Percentiles rank a stretch among this genome's conserved stretches.
phyloP scores from a whole-genome alignment of 2,888 invertebrate species.

The Liopterus haemorrhoidalis region DNA sequence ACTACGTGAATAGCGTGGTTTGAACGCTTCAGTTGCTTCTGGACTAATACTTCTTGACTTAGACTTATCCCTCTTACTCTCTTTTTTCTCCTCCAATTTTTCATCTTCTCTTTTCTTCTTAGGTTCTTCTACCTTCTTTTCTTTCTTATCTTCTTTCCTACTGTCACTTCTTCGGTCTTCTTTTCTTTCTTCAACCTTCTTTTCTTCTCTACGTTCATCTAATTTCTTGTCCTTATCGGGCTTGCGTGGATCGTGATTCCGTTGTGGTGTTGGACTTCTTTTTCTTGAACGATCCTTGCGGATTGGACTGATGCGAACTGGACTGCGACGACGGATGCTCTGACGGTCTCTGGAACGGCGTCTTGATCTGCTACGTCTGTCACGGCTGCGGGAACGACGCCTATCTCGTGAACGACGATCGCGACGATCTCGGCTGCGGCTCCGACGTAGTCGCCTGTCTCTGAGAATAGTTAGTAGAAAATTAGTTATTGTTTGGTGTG shows the following conservation, averaged over 20 bases:
- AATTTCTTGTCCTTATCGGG: slow-evolving; percentile 35
- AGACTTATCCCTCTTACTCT: slow-evolving; percentile 38
- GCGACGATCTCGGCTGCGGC: slow-evolving; percentile 42
- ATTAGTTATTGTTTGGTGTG: no score
- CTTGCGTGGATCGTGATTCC: slow-evolving; percentile 39
- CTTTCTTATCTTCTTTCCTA: slow-evolving; percentile 25
- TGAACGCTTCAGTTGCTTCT: slow-evolving; percentile 39
- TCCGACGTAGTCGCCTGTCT: slow-evolving; percentile 38
- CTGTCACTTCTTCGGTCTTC: slow-evolving; percentile 31
- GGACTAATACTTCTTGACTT: slow-evolving; percentile 43
- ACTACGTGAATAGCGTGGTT: slow-evolving; percentile 61
- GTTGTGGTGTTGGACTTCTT: slow-evolving; percentile 30
- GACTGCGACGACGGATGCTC: slow-evolving; percentile 42
- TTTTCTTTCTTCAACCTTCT: slow-evolving; percentile 30
- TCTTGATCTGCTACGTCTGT: slow-evolving; percentile 43
- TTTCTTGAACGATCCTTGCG: slow-evolving; percentile 35
- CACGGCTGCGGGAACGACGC: slow-evolving; percentile 40
- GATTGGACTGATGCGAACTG: slow-evolving; percentile 35
- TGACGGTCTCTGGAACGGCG: slow-evolving; percentile 36
- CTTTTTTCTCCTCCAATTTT: slow-evolving; percentile 34
- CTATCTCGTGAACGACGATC: slow-evolving; percentile 39
- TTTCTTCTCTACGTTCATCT: slow-evolving; percentile 34
- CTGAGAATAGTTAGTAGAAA: slow-evolving; percentile 5
- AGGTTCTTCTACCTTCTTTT: slow-evolving; percentile 35
- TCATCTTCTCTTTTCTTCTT: slow-evolving; percentile 34